Conservation (phyloP, 1,140 invertebrate species). For the Meloidogyne chitwoodi region DNA sequence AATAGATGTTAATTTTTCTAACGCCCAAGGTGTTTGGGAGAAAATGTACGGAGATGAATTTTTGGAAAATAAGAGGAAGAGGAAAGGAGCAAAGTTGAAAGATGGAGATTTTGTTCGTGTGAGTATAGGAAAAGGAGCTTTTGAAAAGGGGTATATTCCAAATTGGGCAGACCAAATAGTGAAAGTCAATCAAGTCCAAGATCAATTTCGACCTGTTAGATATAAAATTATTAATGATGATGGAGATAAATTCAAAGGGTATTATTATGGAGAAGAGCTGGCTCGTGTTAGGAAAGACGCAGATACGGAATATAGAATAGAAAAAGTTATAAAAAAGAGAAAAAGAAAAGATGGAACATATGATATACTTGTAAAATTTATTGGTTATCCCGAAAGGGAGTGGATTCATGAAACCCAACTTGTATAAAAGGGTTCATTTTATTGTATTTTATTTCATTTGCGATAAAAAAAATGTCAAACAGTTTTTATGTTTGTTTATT, state of each 20-base stretch:
- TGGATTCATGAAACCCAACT: slow-evolving; percentile 1
- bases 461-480: slow-evolving; percentile 9
- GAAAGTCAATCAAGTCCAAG: neutral
- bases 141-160: neutral
- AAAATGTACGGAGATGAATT: neutral
- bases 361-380: neutral
- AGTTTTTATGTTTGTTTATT: slow-evolving; percentile 16
- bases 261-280: neutral
- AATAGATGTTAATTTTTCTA: slow-evolving; percentile 5
- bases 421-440: slow-evolving; percentile 4
- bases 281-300: neutral
- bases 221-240: slow-evolving; percentile 3
- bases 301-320: neutral
- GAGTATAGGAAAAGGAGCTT: too few species aligned
- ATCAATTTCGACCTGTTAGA: neutral
- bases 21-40: too few species aligned
- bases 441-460: neutral
- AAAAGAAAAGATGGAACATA: neutral
- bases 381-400: too few species aligned
- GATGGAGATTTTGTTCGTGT: neutral
- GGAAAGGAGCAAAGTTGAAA: neutral
- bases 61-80: neutral
- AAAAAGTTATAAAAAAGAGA: neutral
- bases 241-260: neutral
- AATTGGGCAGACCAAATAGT: slow-evolving; percentile 31